phyloP scores from a whole-genome alignment of 2,888 invertebrate species.

The Microplitis manilae region DNA sequence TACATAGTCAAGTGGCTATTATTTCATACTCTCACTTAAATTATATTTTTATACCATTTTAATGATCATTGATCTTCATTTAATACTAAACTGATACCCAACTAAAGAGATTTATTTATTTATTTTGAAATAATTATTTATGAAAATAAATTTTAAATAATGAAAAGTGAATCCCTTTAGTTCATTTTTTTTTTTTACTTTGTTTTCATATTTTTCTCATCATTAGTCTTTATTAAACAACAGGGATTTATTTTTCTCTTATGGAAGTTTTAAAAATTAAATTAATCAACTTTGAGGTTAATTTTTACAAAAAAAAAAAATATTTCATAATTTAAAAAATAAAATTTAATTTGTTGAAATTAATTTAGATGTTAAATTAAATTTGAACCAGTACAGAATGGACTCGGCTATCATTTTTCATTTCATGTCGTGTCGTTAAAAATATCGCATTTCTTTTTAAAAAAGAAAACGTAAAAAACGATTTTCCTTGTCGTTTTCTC shows the following conservation, averaged over 20 bases:
- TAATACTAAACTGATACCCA: neutral
- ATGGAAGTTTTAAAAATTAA: neutral
- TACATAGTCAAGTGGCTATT: neutral
- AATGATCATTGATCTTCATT: neutral
- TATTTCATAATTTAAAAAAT: neutral
- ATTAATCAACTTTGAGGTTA: neutral
- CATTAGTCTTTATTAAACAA: neutral
- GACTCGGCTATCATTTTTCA: slow-evolving; percentile 38
- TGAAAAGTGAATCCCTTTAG: neutral
- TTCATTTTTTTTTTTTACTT: neutral
- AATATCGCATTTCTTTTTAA: slow-evolving; percentile 56
- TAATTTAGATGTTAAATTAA: neutral
- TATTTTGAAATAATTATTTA: neutral
- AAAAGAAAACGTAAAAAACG: slow-evolving; percentile 50
- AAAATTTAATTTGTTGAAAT: neutral
- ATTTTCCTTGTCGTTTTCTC: slow-evolving; percentile 46
- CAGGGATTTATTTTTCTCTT: neutral
- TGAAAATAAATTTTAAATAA: neutral
- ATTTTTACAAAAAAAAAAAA: neutral
- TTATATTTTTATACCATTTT: neutral
- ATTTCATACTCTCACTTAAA: neutral
- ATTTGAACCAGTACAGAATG: slow-evolving; percentile 50
- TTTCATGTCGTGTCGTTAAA: slow-evolving; percentile 60
- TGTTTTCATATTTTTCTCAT: neutral
- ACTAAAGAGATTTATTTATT: neutral